These are phyloP conservation scores for Betta splendens DNA, from an alignment of 2,797 vertebrate species.

Conservation along the genomic window DNA sequence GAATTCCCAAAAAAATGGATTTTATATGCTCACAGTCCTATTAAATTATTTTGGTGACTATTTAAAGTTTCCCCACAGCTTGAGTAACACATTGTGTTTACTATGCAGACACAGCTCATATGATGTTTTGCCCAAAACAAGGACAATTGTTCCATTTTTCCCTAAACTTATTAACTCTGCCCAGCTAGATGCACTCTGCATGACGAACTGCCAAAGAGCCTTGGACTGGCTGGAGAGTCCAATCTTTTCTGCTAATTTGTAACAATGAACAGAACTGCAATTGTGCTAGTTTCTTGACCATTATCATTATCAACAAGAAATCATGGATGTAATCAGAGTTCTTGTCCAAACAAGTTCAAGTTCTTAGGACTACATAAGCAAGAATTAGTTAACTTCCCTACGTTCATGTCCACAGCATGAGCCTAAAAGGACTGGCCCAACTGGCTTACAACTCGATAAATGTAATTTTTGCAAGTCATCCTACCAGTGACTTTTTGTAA, in stretches of 20 bases:
- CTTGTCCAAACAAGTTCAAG: not conserved
- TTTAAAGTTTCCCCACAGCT: no score
- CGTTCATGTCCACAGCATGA: not conserved
- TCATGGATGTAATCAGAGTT: accelerated
- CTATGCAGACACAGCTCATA: no score
- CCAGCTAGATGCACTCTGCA: not conserved
- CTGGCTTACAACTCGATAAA: slow-evolving; percentile 15
- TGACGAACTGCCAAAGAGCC: not conserved
- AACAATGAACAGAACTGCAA: slow-evolving; percentile 12
- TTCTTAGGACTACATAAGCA: not conserved
- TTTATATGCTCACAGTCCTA: no score
- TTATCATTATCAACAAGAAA: slow-evolving; percentile 12
- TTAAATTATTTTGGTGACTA: no score
- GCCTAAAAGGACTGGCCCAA: not conserved
- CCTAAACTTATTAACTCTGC: not conserved
- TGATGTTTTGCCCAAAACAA: not conserved
- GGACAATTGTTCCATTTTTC: slow-evolving; percentile 8
- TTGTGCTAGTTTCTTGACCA: slow-evolving; percentile 1
- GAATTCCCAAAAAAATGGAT: no score
- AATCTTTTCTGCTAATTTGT: slow-evolving; percentile 7
- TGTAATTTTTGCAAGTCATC: slow-evolving; percentile 63
- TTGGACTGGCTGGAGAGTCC: not conserved
- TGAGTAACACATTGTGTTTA: no score
- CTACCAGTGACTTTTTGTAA: slow-evolving; percentile 29
- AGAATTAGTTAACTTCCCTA: not conserved